These are phyloP conservation scores for Karalla daura DNA, from an alignment of 2,797 vertebrate genomes.

Conservation along the genomic window DNA sequence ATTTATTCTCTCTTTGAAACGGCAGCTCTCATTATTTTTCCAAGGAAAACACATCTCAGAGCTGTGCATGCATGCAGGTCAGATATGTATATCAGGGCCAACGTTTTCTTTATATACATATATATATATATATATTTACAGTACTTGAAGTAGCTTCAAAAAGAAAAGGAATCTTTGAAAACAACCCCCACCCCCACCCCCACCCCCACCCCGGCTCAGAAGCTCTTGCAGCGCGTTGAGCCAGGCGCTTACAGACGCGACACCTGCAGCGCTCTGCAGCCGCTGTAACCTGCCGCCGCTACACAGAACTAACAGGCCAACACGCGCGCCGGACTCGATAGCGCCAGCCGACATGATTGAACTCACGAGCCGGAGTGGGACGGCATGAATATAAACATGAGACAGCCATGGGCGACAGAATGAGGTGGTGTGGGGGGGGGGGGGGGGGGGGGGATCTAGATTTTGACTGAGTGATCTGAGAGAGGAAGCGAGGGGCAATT, in stretches of 20 bases:
- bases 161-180: slow-evolving; percentile 21
- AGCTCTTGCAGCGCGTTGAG: slow-evolving; percentile 9
- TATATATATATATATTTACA: slow-evolving; percentile 7
- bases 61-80: neutral
- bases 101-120: too few species aligned
- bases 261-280: slow-evolving; percentile 41
- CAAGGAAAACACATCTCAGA: slow-evolving; percentile 7
- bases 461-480: slow-evolving; percentile 37
- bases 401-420: slow-evolving; percentile 49
- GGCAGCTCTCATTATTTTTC: neutral
- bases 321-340: slow-evolving; percentile 28
- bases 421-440: neutral
- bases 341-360: slow-evolving; percentile 53
- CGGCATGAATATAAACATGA: slow-evolving; percentile 73
- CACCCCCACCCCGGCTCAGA: too few species aligned
- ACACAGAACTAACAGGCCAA: slow-evolving; percentile 58
- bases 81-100: slow-evolving; percentile 1
- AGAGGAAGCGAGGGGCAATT: slow-evolving; percentile 43
- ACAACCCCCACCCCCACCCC: neutral
- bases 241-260: slow-evolving; percentile 25
- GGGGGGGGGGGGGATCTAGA: slow-evolving; percentile 7
- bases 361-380: slow-evolving; percentile 45
- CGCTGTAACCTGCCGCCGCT: slow-evolving; percentile 31
- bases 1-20: neutral
- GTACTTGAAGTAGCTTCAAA: slow-evolving; percentile 19